Percentiles rank a stretch among this genome's conserved stretches.
These are phyloP conservation scores for Cheilosia scutellata DNA, from an alignment of 2,888 invertebrate species.

Conservation along the genomic window DNA sequence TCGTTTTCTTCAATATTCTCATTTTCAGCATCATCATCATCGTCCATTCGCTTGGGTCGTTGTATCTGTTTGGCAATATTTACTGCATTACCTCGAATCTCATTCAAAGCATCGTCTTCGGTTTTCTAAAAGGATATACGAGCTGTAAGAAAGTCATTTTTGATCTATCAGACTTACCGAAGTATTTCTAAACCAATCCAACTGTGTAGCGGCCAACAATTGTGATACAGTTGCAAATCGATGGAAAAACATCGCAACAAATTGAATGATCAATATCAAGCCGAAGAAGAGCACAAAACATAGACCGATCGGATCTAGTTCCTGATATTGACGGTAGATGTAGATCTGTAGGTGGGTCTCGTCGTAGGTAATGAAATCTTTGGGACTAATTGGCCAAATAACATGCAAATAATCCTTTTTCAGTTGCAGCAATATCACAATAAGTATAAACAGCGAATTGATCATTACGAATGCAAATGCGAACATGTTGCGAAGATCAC, in stretches of 20 bases:
- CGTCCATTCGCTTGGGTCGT: conserved; percentile 83
- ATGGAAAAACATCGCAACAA: conserved; percentile 90
- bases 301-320: conserved; percentile 90
- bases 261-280: conserved; percentile 88
- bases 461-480: conserved; percentile 90
- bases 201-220: conserved; percentile 88
- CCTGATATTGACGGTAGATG: conserved; percentile 86
- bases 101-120: conserved; percentile 84
- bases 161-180: conserved; percentile 76
- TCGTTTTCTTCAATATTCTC: conserved; percentile 67
- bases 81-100: conserved; percentile 87
- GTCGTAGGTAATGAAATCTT: conserved; percentile 85
- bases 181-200: conserved; percentile 84
- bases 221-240: conserved; percentile 90
- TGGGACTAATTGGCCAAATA: conserved; percentile 88
- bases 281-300: conserved; percentile 90
- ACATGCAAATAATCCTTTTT: conserved; percentile 89
- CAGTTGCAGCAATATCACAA: conserved; percentile 89
- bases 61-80: conserved; percentile 86
- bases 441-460: conserved; percentile 90
- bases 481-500: conserved; percentile 87
- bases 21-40: conserved; percentile 80
- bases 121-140: conserved; percentile 19
- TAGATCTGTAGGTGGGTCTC: conserved; percentile 84
- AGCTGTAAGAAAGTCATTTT: background rate